Percentiles rank a stretch among this genome's conserved stretches.
Evolutionary conservation across 2,888 invertebrate genomes (phyloP).

Genomic region (Agrotis exclamationis): DNA sequence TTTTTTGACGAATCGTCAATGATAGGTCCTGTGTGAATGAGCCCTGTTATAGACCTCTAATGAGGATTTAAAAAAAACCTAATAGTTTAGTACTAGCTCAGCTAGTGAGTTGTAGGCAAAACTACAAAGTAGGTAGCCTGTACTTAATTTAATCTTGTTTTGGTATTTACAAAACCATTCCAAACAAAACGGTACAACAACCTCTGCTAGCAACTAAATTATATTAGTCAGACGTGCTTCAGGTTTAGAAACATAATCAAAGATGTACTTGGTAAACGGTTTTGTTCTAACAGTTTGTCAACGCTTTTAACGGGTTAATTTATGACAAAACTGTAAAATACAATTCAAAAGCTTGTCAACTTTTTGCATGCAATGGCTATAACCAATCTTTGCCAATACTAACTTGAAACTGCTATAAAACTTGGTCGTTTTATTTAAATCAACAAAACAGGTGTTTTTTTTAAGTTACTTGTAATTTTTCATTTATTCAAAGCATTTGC

Average conservation of each 20-base stretch:
- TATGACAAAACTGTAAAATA: neutral
- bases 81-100: neutral
- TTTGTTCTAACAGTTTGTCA: neutral
- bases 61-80: too few species aligned
- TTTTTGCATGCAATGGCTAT: neutral
- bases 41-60: too few species aligned
- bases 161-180: conserved; percentile 34
- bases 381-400: too few species aligned
- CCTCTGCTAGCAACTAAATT: conserved; percentile 16
- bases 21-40: too few species aligned
- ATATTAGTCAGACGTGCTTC: conserved; percentile 27
- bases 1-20: too few species aligned
- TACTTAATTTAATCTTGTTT: conserved; percentile 2
- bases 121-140: neutral
- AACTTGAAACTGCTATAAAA: neutral
- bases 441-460: too few species aligned
- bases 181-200: conserved; percentile 17
- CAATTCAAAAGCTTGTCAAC: neutral
- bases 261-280: neutral
- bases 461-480: too few species aligned
- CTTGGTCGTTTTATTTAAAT: too few species aligned
- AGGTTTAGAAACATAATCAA: conserved; percentile 1
- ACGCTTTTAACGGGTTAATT: neutral
- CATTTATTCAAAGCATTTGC: too few species aligned
- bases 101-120: too few species aligned